Conservation (phyloP, 2,797 vertebrate genomes). For the Malurus leucopterus region DNA sequence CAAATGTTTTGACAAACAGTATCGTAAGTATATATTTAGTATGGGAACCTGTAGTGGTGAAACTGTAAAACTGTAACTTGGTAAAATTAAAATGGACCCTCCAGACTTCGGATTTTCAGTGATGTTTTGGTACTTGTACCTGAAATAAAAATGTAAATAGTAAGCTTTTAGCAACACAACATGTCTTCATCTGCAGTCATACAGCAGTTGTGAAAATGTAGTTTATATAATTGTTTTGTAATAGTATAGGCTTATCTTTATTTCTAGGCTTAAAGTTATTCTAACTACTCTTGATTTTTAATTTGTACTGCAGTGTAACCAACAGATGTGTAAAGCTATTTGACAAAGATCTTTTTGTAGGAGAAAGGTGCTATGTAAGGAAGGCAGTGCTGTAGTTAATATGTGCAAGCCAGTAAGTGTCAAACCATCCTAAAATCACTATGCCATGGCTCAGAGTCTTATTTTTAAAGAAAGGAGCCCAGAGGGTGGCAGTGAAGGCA, state of each 20-base stretch:
- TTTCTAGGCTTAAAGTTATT: not conserved
- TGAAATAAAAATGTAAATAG: not conserved
- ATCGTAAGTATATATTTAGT: not conserved
- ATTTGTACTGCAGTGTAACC: not conserved
- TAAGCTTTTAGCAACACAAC: not conserved
- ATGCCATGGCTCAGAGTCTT: not conserved
- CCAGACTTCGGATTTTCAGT: not conserved
- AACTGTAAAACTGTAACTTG: not conserved
- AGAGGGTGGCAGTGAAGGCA: slow-evolving; percentile 58
- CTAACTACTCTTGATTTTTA: not conserved
- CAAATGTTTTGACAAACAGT: not conserved
- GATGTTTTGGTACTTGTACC: not conserved
- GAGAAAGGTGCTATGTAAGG: not conserved
- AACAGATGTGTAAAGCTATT: not conserved
- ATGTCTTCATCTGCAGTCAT: not conserved
- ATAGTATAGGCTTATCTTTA: not conserved
- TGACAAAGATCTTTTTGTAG: not conserved
- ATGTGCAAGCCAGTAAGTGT: not conserved
- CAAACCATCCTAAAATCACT: not conserved
- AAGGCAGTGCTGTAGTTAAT: not conserved
- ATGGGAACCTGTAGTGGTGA: accelerated
- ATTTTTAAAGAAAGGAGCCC: slow-evolving; percentile 23
- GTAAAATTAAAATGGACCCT: not conserved
- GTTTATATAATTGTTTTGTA: not conserved
- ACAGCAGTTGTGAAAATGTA: not conserved